Conservation (phyloP, 2,113 vertebrate species). For the Romanogobio albipinnatus region DNA sequence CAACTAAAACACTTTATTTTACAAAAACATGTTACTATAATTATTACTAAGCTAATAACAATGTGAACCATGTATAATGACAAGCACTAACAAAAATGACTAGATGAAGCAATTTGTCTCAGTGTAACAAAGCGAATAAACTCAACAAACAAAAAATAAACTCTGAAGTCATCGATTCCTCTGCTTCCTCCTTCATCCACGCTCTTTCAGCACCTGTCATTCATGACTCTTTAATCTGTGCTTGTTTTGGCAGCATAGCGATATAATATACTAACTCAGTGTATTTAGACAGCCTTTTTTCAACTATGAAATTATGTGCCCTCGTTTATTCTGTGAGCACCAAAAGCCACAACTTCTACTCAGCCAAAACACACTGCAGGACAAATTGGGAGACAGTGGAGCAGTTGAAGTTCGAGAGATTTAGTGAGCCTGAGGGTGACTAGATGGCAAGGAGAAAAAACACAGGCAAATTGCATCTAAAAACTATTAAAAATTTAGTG, state of each 20-base stretch:
- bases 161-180: background rate
- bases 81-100: background rate
- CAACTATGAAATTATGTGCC: background rate
- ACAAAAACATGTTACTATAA: background rate
- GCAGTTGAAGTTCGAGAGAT: constrained; percentile 22
- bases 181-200: background rate
- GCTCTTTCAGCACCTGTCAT: constrained; percentile 12
- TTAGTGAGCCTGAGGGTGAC: constrained; percentile 25
- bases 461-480: background rate
- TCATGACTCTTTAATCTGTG: background rate
- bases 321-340: background rate
- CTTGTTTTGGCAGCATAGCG: constrained; percentile 1
- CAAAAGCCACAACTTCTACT: background rate
- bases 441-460: constrained; percentile 2
- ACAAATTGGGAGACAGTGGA: background rate
- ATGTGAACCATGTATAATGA: background rate
- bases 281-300: constrained; percentile 7
- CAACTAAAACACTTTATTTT: background rate
- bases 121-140: background rate
- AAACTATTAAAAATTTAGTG: background rate
- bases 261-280: background rate
- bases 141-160: background rate
- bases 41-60: background rate
- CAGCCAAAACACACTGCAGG: constrained; percentile 34
- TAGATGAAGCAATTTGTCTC: background rate